Evolutionary conservation across 2,113 vertebrate species (phyloP), one percentile per base, ranked within the genome.

Genomic region (Myodes glareolus): DNA sequence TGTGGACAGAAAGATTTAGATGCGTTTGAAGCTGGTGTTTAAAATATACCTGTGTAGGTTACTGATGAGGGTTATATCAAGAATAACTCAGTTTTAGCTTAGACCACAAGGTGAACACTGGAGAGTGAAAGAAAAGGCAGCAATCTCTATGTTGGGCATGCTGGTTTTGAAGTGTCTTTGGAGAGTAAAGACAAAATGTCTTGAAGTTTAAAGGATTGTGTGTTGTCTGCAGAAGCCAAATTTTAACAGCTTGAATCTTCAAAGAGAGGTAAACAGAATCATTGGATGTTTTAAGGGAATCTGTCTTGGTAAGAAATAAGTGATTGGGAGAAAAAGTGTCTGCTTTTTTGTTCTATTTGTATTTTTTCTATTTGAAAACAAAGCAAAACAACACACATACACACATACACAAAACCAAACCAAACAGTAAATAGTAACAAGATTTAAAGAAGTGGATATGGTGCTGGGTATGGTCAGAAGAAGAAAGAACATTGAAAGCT

Each of bases 1-100:
- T 68, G n/a, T 50, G 86, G 87, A 45, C 39, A 16, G 58, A 80
- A 85, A 58, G 17, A 77, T 85, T 93, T 81, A 94, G 92, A 68
- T 50, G 27, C 23, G 13, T 76, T 94, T 80, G 3, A 16, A 93
- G 3, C 47, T 42, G 29, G 39, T 1, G 68, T 70, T 2, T 68
- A 50, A 97, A 39, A 14, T 73, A 85, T 91, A 52, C 21, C 42
- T 52, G 39, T 29, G 29, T 82, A 23, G 31, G 36, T 33, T 61
- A 9, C 55, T 5, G 10, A 23, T 77, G 7, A 65, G 1, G 11
- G 47, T 2, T 23, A 19, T 61, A 0, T 31, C 19, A 81, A 58
- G 50, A 89, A 39, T 67, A 23, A 61, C 9, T 16, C n/a, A 7
- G 42, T 47, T 21, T 65, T 89, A 58, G 52, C 5, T 72, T 50